These are phyloP conservation scores for Cheiracanthium punctorium DNA, from an alignment of 2,888 invertebrate genomes.

Conservation along the genomic window DNA sequence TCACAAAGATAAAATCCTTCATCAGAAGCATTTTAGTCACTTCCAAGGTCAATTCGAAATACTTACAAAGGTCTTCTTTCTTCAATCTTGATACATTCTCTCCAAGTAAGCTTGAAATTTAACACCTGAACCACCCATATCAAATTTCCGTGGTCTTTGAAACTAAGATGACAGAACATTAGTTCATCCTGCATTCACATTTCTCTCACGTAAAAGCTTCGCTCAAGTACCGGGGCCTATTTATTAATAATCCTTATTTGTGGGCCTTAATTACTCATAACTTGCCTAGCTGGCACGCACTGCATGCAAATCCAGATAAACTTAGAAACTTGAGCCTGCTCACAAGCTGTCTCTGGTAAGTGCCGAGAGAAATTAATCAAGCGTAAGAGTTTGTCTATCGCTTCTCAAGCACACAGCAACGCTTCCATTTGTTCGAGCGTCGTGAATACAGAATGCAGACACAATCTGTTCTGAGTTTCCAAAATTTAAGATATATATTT, in stretches of 20 bases:
- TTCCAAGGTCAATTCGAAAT: too few relatives aligned
- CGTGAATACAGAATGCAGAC: not conserved
- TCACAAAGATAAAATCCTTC: too few relatives aligned
- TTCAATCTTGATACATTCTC: too few relatives aligned
- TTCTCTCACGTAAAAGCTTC: constrained; percentile 33
- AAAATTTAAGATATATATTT: too few relatives aligned
- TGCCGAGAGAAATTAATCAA: constrained; percentile 13
- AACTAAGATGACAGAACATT: constrained; percentile 10
- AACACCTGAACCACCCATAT: constrained; percentile 13
- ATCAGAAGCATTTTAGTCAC: too few relatives aligned
- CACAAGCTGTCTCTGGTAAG: constrained; percentile 5
- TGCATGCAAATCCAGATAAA: constrained; percentile 5
- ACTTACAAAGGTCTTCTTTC: too few relatives aligned
- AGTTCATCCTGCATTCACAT: constrained; percentile 24
- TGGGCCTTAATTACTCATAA: constrained; percentile 30
- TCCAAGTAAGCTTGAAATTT: not conserved
- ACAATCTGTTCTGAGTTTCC: not conserved
- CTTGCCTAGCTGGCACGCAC: constrained; percentile 20
- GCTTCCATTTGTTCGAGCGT: not conserved
- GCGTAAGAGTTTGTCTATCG: not conserved
- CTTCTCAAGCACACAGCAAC: not conserved
- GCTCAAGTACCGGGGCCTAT: not conserved
- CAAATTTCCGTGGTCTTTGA: constrained; percentile 9
- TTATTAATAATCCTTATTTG: constrained; percentile 27
- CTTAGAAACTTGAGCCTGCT: constrained; percentile 4